Evolutionary conservation across 2,113 vertebrate species (phyloP).

Genomic region (Albula glossodonta): DNA sequence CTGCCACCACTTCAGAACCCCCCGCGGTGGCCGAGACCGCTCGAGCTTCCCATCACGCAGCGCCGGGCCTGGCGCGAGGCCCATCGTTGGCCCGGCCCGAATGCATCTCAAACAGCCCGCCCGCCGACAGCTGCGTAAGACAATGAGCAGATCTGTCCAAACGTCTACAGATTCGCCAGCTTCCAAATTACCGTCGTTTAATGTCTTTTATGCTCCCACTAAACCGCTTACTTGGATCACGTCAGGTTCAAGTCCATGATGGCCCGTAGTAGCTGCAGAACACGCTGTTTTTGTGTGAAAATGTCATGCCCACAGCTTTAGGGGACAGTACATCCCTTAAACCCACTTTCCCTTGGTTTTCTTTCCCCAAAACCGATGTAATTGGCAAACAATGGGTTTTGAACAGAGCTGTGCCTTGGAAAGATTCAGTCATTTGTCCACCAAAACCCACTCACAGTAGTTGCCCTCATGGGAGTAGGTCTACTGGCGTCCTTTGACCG

Average conservation of each 20-base stretch:
- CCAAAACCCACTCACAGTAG: neutral
- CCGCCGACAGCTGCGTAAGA: neutral
- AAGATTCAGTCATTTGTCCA: neutral
- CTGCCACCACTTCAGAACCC: neutral
- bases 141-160: neutral
- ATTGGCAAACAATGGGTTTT: slow-evolving; percentile 34
- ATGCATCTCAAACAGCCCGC: neutral
- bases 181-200: neutral
- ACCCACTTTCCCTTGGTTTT: neutral
- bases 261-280: slow-evolving; percentile 19
- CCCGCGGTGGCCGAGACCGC: neutral
- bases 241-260: slow-evolving; percentile 25
- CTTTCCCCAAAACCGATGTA: slow-evolving; percentile 22
- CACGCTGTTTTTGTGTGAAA: slow-evolving; percentile 34
- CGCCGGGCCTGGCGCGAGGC: neutral
- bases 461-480: neutral
- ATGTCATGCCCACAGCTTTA: neutral
- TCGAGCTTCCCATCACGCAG: neutral
- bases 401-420: neutral
- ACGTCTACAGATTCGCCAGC: neutral
- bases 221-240: neutral
- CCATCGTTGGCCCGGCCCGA: neutral
- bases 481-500: neutral
- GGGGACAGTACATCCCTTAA: slow-evolving; percentile 28
- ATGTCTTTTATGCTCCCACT: neutral